Evolutionary conservation across 2,797 vertebrate species (phyloP).

Genomic region (Sciurus carolinensis): DNA sequence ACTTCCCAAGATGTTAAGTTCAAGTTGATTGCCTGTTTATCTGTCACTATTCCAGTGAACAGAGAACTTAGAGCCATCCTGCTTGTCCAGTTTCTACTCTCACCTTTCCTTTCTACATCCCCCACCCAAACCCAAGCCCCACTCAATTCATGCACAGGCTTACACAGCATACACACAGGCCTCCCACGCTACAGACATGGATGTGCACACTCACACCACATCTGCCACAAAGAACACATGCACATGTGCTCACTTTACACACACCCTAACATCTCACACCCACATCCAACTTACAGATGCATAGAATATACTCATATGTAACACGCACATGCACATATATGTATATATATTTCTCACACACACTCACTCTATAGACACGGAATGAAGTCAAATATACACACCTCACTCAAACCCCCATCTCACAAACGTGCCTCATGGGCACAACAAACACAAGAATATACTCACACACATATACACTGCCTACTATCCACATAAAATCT

Average conservation of each 20-base stretch:
- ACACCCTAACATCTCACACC: not conserved
- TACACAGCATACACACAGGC: not conserved
- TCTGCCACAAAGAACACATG: not conserved
- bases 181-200: not conserved
- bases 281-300: not conserved
- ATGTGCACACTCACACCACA: not conserved
- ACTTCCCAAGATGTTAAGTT: slow-evolving; percentile 32
- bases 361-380: too few species aligned
- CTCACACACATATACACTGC: not conserved
- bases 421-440: too few species aligned
- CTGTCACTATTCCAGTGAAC: not conserved
- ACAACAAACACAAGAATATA: too few species aligned
- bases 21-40: not conserved
- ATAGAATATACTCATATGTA: not conserved
- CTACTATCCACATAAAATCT: not conserved
- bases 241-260: not conserved
- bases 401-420: not conserved
- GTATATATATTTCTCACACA: too few species aligned
- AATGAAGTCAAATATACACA: not conserved
- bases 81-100: not conserved
- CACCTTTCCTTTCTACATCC: not conserved
- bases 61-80: not conserved
- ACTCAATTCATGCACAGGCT: not conserved
- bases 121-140: not conserved
- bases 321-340: too few species aligned